Evolutionary conservation across 92 coral and sea anemone species (phyloP).

Genomic region (Heliopora coerulea): DNA sequence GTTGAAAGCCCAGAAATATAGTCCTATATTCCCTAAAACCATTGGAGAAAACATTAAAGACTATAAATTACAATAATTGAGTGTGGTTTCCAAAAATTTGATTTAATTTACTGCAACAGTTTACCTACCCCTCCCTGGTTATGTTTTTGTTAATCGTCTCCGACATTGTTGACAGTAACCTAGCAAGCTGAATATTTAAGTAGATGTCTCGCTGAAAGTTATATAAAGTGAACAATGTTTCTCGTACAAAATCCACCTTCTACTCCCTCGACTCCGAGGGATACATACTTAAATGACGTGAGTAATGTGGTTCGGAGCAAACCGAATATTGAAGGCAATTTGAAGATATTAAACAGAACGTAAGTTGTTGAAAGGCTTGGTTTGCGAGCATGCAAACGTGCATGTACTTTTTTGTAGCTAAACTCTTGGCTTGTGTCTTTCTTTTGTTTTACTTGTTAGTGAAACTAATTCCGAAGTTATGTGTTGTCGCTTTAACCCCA

Average conservation of each 20-base stretch:
- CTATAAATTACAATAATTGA: too few relatives aligned
- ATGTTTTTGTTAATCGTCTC: neutral
- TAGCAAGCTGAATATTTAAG: conserved; percentile 5
- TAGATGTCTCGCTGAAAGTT: neutral
- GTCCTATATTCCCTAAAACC: too few relatives aligned
- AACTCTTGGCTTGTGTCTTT: neutral
- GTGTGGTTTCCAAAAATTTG: too few relatives aligned
- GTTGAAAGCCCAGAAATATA: too few relatives aligned
- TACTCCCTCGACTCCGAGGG: conserved; percentile 66
- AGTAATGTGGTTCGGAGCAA: conserved; percentile 17
- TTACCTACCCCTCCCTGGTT: neutral
- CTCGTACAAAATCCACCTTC: conserved; percentile 84
- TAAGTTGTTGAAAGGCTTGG: conserved; percentile 12
- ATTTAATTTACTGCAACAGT: neutral
- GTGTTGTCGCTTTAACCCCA: conserved; percentile 94
- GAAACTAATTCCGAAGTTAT: conserved; percentile 89
- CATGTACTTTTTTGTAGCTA: neutral
- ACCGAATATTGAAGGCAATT: conserved; percentile 33
- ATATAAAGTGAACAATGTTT: conserved; percentile 55
- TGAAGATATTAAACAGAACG: conserved; percentile 29
- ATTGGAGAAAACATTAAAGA: too few relatives aligned
- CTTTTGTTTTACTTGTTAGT: conserved; percentile 47
- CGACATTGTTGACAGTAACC: conserved; percentile 26
- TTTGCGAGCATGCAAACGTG: neutral
- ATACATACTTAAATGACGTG: conserved; percentile 30